Evolutionary conservation across 2,888 invertebrate genomes (phyloP).

Genomic region (Timema podura): DNA sequence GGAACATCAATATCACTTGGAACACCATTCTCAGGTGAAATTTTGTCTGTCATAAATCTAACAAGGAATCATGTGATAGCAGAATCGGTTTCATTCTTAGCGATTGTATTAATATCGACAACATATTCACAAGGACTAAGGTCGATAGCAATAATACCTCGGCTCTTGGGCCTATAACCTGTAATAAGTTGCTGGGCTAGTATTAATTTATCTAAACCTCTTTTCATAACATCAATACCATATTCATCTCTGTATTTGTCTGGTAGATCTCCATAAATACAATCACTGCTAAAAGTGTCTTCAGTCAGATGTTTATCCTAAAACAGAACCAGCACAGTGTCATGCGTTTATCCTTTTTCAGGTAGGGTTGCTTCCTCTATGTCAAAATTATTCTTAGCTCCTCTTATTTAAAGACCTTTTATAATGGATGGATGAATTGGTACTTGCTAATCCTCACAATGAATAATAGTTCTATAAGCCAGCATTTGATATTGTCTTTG

Average conservation of each 20-base stretch:
- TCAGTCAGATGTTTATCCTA: no score
- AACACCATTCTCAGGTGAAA: neutral
- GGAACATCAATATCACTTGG: neutral
- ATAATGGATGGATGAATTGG: neutral
- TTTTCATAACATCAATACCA: neutral
- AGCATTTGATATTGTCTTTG: conserved; percentile 1
- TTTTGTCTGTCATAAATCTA: neutral
- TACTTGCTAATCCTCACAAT: neutral
- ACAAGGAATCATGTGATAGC: neutral
- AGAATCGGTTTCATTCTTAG: neutral
- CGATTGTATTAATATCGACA: neutral
- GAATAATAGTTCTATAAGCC: neutral
- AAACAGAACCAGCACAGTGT: neutral
- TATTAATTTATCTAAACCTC: neutral
- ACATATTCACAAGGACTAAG: neutral
- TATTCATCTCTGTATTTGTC: neutral
- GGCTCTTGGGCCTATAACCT: neutral
- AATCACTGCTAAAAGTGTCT: no score
- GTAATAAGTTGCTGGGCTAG: neutral
- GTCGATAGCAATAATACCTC: neutral
- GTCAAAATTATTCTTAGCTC: neutral
- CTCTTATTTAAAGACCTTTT: neutral
- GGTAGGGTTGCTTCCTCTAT: neutral
- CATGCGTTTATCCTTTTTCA: neutral
- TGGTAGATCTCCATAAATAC: neutral